Percentiles rank a stretch among this genome's conserved stretches.
Evolutionary conservation across 1,140 invertebrate species (phyloP).

Genomic region (Vanessa tameamea): DNA sequence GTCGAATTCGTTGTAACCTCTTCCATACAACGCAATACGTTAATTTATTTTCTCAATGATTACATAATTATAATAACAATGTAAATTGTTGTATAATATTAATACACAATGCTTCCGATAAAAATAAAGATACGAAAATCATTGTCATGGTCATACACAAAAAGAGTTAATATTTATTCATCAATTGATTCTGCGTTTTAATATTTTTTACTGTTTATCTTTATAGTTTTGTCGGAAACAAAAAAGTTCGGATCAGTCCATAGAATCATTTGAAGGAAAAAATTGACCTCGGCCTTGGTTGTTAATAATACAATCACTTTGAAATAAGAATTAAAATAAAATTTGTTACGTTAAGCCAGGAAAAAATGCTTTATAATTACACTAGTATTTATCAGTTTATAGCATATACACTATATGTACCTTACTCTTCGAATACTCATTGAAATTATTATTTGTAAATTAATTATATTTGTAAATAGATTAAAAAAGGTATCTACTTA

Average conservation of each 20-base stretch:
- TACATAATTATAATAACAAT: background rate
- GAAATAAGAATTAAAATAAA: conserved; percentile 22
- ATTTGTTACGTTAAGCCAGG: conserved; percentile 4
- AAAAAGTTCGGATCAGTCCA: conserved; percentile 17
- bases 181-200: conserved; percentile 11
- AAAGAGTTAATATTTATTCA: conserved; percentile 12
- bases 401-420: background rate
- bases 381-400: conserved; percentile 1
- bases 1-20: too few relatives aligned
- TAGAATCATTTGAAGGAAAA: conserved; percentile 18
- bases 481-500: too few relatives aligned
- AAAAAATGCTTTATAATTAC: conserved; percentile 8
- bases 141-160: conserved; percentile 7
- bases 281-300: conserved; percentile 32
- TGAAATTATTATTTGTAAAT: too few relatives aligned
- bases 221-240: conserved; percentile 20
- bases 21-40: too few relatives aligned
- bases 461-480: too few relatives aligned
- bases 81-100: conserved; percentile 4
- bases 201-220: conserved; percentile 13
- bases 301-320: conserved; percentile 31
- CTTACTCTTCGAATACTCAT: background rate
- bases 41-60: background rate
- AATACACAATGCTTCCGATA: background rate
- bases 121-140: background rate